Evolutionary conservation across 1,140 invertebrate genomes (phyloP), one percentile per base, ranked within the genome.

Genomic region (Hyles vespertilio): DNA sequence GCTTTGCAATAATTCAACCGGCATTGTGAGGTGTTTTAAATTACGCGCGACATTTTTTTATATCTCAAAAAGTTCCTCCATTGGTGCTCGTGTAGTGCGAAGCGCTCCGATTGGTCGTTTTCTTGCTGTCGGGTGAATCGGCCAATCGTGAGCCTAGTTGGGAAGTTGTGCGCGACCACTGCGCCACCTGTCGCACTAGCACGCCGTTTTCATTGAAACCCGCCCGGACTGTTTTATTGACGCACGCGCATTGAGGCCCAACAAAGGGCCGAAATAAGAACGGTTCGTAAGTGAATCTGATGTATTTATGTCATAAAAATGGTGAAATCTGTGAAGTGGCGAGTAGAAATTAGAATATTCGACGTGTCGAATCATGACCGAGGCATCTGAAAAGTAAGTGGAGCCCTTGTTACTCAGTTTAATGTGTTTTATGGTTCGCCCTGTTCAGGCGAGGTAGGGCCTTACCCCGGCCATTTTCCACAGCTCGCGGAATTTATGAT

Each of bases 311-410:
- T 91, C 89, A 87, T 91, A 92, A 92, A 92, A 91, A 92, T 92
- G 91, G 91, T 92, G 91, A 91, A 92, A 91, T 91, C 90, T 89
- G 91, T 91, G 87, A 91, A 91, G 89, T 92, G 91, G 92, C 91
- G 89, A 90, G 91, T 90, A 89, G 90, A 91, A 91, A 92, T 90
- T 93, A 93, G 92, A 89, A 91, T 90, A 92, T 92, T 92, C 89
- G 89, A 91, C 89, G 91, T 91, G 84, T 92, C 92, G 89, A 93
- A 93, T 90, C 92, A 93, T 93, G 92, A 93, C 92, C 91, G 93
- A 93, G 91, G 90, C 91, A 92, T 92, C 91, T 93, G 93, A 93
- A 91, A 93, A 93, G 93, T 93, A 90, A 93, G 92, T 92, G 55
- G 54, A 57, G 67, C 63, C 65, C 61, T 45, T 67, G 51, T 70